Conservation (phyloP, 2,888 invertebrate genomes). For the Tachina fera region DNA sequence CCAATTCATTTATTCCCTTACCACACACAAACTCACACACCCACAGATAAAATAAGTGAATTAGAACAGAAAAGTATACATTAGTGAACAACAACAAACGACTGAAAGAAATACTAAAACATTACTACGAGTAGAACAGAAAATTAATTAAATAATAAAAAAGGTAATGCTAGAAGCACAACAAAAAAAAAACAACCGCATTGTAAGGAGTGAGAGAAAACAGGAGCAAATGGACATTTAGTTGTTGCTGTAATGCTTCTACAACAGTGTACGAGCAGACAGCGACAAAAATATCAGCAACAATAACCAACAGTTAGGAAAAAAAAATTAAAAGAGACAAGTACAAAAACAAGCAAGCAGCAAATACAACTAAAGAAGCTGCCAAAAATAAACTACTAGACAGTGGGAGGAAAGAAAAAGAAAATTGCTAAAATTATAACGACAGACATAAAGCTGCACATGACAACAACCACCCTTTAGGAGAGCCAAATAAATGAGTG, state of each 20-base stretch:
- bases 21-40: background rate
- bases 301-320: background rate
- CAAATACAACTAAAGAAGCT: constrained; percentile 4
- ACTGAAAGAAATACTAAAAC: constrained; percentile 34
- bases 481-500: too few relatives aligned
- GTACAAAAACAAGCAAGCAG: constrained; percentile 14
- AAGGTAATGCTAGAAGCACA: constrained; percentile 64
- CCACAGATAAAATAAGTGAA: constrained; percentile 7
- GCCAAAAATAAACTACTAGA: background rate
- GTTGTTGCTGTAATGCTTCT: background rate
- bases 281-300: constrained; percentile 37
- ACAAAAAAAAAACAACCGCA: constrained; percentile 39
- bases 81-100: constrained; percentile 17
- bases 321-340: constrained; percentile 50
- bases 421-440: constrained; percentile 4
- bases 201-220: background rate
- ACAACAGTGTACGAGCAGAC: constrained; percentile 21
- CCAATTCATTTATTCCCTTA: constrained; percentile 5
- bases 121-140: constrained; percentile 18
- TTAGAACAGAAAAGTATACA: constrained; percentile 6
- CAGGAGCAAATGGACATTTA: constrained; percentile 11
- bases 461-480: background rate
- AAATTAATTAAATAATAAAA: constrained; percentile 68
- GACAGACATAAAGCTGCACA: background rate
- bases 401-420: background rate